These are phyloP conservation scores for Melitaea athalia DNA, from an alignment of 2,888 invertebrate genomes.

Conservation along the genomic window DNA sequence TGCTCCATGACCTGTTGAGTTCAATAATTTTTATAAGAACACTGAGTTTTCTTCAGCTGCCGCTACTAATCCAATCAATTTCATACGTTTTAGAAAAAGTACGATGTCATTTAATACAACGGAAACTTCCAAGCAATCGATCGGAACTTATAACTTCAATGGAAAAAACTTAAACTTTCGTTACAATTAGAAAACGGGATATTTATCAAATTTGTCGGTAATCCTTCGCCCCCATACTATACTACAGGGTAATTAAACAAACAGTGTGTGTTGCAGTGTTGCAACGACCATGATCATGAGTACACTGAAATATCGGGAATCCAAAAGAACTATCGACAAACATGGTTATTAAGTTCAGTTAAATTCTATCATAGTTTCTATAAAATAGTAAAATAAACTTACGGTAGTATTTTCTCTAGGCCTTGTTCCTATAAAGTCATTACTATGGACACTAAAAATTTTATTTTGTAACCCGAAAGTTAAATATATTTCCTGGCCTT, in stretches of 20 bases:
- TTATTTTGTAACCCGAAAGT: constrained; percentile 79
- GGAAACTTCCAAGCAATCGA: not conserved
- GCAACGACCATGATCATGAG: too few relatives aligned
- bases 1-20: constrained; percentile 80
- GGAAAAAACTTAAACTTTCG: not conserved
- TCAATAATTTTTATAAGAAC: constrained; percentile 67
- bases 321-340: too few relatives aligned
- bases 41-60: constrained; percentile 21
- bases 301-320: too few relatives aligned
- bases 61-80: not conserved
- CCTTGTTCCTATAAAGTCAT: constrained; percentile 55
- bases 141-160: not conserved
- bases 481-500: constrained; percentile 51
- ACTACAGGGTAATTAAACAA: too few relatives aligned
- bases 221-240: too few relatives aligned
- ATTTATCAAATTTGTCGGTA: too few relatives aligned
- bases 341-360: too few relatives aligned
- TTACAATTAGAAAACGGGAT: too few relatives aligned
- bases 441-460: constrained; percentile 72
- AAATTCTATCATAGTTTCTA: too few relatives aligned
- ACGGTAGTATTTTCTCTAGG: constrained; percentile 47
- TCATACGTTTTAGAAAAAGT: not conserved
- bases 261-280: too few relatives aligned
- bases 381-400: constrained; percentile 49
- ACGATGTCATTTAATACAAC: not conserved